Percentiles rank a stretch among this genome's conserved stretches.
Conservation (phyloP, 2,113 vertebrate genomes). For the Nesogale talazaci region DNA sequence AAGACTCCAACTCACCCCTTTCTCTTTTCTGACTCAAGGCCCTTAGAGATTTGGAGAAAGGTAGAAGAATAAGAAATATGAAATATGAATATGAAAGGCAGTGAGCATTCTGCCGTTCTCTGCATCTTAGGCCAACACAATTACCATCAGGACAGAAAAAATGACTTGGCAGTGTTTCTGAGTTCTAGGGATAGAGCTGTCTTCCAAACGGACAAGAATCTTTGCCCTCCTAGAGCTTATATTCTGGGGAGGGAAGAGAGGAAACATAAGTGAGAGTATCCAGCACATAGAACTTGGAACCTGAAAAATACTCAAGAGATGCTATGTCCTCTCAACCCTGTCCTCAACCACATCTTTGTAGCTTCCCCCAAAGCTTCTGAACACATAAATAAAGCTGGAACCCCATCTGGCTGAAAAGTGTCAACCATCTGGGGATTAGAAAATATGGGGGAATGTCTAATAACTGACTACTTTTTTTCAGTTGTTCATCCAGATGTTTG, state of each 20-base stretch:
- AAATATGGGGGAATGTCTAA: constrained; percentile 77
- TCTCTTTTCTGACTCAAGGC: not conserved
- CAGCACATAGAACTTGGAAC: not conserved
- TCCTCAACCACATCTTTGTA: constrained; percentile 39
- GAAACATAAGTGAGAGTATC: not conserved
- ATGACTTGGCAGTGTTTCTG: not conserved
- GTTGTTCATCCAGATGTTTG: constrained; percentile 76
- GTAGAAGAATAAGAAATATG: not conserved
- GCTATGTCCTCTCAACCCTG: not conserved
- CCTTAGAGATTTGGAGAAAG: not conserved
- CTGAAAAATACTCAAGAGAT: not conserved
- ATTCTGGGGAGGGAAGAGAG: not conserved
- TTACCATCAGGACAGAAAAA: not conserved
- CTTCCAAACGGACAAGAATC: not conserved
- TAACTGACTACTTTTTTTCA: constrained; percentile 53
- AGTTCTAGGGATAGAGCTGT: not conserved
- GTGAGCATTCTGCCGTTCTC: not conserved
- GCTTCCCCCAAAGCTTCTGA: constrained; percentile 66
- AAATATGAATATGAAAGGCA: not conserved
- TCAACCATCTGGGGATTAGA: constrained; percentile 76
- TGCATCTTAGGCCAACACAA: not conserved
- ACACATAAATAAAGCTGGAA: constrained; percentile 74
- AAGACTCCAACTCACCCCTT: not conserved
- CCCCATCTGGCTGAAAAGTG: constrained; percentile 71
- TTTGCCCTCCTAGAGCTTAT: not conserved